These are phyloP conservation scores for Fulica atra DNA, from an alignment of 2,113 vertebrate genomes.

Conservation along the genomic window DNA sequence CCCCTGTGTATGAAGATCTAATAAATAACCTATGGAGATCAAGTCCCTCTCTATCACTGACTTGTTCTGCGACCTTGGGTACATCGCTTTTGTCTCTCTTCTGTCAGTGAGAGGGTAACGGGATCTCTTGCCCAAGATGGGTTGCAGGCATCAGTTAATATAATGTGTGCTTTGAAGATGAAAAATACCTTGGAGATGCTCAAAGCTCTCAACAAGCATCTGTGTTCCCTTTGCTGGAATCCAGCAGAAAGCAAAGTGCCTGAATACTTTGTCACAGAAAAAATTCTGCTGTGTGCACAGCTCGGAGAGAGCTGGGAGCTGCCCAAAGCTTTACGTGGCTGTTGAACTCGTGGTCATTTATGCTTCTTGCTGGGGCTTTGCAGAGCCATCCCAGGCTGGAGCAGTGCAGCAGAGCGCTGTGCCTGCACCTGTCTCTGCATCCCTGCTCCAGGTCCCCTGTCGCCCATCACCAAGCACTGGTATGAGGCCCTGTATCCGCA, in stretches of 20 bases:
- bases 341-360: not conserved
- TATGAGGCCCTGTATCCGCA: not conserved
- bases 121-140: not conserved
- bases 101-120: not conserved
- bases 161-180: not conserved
- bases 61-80: not conserved
- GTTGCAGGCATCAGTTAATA: not conserved
- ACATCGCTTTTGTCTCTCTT: not conserved
- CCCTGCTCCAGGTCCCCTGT: not conserved
- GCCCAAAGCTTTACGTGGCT: not conserved
- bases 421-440: not conserved
- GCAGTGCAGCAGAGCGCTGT: not conserved
- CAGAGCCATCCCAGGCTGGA: not conserved
- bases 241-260: not conserved
- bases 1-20: not conserved
- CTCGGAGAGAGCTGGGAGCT: not conserved
- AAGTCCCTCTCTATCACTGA: not conserved
- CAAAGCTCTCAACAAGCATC: conserved; percentile 11
- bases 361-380: not conserved
- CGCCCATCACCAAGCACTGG: not conserved
- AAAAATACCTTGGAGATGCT: not conserved
- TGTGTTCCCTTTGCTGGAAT: not conserved
- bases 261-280: not conserved
- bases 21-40: not conserved
- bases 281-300: not conserved